Conservation (phyloP, 2,888 invertebrate species). For the Machimus rusticus region DNA sequence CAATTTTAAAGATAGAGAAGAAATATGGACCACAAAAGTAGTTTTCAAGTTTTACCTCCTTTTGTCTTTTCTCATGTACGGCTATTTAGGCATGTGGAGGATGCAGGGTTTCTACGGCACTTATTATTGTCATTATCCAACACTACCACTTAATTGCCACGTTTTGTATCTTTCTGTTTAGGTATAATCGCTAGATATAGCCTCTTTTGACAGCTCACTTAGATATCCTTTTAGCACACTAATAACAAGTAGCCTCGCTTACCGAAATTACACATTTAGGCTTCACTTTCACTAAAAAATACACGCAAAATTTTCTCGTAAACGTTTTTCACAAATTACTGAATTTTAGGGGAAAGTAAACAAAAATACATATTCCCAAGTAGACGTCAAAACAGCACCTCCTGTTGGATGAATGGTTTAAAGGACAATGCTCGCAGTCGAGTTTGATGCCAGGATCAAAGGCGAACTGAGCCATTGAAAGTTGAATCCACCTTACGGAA, state of each 20-base stretch:
- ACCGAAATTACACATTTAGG: not conserved
- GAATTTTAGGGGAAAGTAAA: not conserved
- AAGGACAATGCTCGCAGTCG: not conserved
- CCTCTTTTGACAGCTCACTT: slow-evolving; percentile 15
- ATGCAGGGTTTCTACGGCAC: not conserved
- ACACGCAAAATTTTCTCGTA: not conserved
- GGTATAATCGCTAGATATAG: not conserved
- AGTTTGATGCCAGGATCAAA: slow-evolving; percentile 10
- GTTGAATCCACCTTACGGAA: not conserved
- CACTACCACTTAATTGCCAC: not conserved
- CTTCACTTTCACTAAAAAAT: not conserved
- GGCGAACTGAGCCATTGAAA: slow-evolving; percentile 14
- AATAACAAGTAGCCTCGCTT: not conserved
- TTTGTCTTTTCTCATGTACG: not conserved
- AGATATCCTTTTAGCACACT: not conserved
- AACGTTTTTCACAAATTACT: not conserved
- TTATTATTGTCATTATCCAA: not conserved
- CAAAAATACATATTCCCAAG: not conserved
- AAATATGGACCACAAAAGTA: not conserved
- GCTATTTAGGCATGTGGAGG: not conserved
- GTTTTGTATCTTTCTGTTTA: not conserved
- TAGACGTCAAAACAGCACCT: not conserved
- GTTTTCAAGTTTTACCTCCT: not conserved
- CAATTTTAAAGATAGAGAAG: not conserved
- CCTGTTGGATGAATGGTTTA: not conserved